A percentile compares a stretch with the other conserved stretches of the same genome.
These are phyloP conservation scores for Pseudochirops cupreus DNA, from an alignment of 2,797 vertebrate genomes.

Conservation along the genomic window DNA sequence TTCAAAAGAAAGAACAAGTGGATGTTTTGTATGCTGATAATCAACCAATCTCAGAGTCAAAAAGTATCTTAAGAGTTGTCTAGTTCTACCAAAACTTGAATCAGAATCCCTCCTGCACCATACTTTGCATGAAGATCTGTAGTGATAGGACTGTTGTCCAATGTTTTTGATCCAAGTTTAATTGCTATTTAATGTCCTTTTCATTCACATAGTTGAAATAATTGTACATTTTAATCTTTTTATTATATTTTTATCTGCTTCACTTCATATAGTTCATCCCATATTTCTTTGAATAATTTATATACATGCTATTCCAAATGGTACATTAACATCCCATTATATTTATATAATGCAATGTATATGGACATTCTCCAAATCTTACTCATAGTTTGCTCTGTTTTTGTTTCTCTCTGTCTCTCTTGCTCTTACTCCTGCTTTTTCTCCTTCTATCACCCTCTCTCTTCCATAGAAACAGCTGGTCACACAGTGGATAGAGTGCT, in stretches of 20 bases:
- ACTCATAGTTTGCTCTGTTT: background rate
- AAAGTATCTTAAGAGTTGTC: background rate
- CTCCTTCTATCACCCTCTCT: background rate
- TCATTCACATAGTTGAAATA: background rate
- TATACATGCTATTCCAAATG: background rate
- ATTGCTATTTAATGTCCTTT: background rate
- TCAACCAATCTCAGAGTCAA: background rate
- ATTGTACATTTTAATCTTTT: background rate
- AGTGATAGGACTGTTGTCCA: background rate
- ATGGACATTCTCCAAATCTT: background rate
- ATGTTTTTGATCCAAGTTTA: background rate
- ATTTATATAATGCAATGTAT: background rate
- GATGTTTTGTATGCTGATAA: background rate
- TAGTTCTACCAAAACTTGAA: background rate
- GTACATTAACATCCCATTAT: background rate
- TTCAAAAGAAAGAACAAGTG: background rate
- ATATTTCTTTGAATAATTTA: background rate
- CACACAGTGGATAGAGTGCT: background rate
- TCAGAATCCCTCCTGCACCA: background rate
- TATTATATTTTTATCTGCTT: background rate
- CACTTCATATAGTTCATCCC: background rate
- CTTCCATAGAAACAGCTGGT: background rate
- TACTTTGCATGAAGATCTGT: background rate
- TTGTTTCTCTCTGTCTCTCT: background rate
- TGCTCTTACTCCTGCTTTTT: background rate